Evolutionary conservation across 1,140 invertebrate genomes (phyloP), one percentile per base, ranked within the genome.

Genomic region (Eufriesea mexicana): DNA sequence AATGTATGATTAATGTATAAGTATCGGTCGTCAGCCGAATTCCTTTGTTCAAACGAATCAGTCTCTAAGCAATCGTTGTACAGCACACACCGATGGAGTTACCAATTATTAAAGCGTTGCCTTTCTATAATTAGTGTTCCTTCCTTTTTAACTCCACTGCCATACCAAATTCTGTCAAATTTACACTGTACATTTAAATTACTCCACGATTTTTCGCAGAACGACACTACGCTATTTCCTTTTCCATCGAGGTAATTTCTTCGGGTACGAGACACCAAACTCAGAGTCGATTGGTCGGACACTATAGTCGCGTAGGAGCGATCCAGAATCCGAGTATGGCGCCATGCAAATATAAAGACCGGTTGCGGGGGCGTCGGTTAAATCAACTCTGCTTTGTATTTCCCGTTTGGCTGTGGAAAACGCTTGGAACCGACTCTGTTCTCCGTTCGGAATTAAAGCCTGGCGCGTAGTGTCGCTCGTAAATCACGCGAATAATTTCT

Each of bases 271-370:
- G 42, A 45, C 2, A 16, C 66, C n/a, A 68, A 68, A 47, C 23
- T n/a, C 18, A 16, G 67, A 12, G n/a, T 35, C 9, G 45, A 10
- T 70, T 25, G 28, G 0, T 18, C 14, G 42, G 16, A 25, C n/a
- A 49, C n/a, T 59, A 51, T 23, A 64, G 6, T 28, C 59, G 59
- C 45, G 45, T 20, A 51, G 45, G 28, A 49, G 64, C 59, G 59
- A 66, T 76, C 67, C 28, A 72, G 79, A 54, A 82, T 68, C 57
- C 14, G 10, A 42, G 25, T 47, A 49, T 10, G 67, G 66, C 81
- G 73, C 72, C 42, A 61, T 80, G 76, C 70, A 74, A 74, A 84
- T 57, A 45, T 61, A 10, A 54, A 80, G 51, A 47, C 23, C 35
- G 25, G 76, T 79, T 54, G 57, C 62, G 73, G 47, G 61, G 74